Conservation (phyloP, 2,113 vertebrate genomes). For the Hoplias malabaricus region DNA sequence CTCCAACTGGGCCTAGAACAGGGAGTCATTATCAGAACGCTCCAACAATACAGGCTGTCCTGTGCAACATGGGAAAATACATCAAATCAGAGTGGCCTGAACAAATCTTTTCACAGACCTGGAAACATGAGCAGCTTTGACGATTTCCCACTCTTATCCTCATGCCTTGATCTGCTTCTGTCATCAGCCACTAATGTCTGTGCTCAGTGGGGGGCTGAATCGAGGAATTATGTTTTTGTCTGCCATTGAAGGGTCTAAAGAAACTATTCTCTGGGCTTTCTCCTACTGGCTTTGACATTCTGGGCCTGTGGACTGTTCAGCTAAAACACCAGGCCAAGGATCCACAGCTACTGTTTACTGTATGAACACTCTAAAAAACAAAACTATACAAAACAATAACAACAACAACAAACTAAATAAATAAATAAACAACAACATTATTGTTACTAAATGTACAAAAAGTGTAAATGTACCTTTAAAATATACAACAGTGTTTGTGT, state of each 20-base stretch:
- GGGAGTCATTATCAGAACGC: constrained; percentile 78
- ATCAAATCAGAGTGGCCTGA: constrained; percentile 80
- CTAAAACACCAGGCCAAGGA: neutral
- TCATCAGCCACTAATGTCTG: constrained; percentile 74
- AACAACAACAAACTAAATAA: no score
- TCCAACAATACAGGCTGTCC: constrained; percentile 70
- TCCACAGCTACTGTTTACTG: neutral
- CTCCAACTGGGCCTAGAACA: constrained; percentile 60
- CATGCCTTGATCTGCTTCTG: constrained; percentile 82
- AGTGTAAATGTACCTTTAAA: no score
- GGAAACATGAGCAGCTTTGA: constrained; percentile 82
- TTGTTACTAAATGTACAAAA: no score
- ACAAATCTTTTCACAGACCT: constrained; percentile 82
- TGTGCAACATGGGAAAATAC: constrained; percentile 83
- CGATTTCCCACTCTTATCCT: constrained; percentile 77
- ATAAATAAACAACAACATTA: no score
- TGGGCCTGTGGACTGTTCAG: constrained; percentile 11
- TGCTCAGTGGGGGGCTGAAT: constrained; percentile 70
- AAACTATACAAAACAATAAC: no score
- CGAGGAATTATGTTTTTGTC: constrained; percentile 86
- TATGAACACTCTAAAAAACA: constrained; percentile 1
- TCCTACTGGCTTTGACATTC: constrained; percentile 23
- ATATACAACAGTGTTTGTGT: no score
- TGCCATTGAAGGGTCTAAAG: constrained; percentile 62
- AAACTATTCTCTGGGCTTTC: constrained; percentile 45